A percentile compares a stretch with the other conserved stretches of the same genome.
phyloP scores from a whole-genome alignment of 2,797 vertebrate genomes.

The Siniperca undulata region DNA sequence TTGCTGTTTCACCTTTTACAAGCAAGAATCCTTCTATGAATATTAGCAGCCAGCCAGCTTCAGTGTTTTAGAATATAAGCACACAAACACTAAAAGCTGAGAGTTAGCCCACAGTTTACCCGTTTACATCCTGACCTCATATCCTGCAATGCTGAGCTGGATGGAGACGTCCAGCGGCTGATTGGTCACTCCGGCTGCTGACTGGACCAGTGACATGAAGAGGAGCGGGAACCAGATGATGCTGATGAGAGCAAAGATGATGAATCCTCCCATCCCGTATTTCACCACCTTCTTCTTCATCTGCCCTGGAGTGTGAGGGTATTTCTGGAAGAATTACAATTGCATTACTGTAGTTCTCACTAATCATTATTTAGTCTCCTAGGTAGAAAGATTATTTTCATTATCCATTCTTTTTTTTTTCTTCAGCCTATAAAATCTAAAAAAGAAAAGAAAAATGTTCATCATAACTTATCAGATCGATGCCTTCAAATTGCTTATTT shows the following conservation, averaged over 20 bases:
- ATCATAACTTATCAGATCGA: not conserved
- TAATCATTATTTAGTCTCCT: not conserved
- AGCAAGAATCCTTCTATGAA: not conserved
- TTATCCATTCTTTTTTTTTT: not conserved
- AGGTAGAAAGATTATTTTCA: not conserved
- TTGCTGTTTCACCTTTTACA: not conserved
- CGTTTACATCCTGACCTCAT: conserved; percentile 73
- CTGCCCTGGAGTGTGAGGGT: conserved; percentile 85
- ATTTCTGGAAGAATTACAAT: conserved; percentile 80
- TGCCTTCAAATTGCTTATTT: no score
- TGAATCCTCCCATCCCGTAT: conserved; percentile 84
- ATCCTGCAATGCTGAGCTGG: conserved; percentile 84
- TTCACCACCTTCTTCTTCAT: conserved; percentile 89
- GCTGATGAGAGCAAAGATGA: conserved; percentile 84
- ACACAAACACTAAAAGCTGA: not conserved
- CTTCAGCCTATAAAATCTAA: not conserved
- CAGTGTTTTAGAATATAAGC: not conserved
- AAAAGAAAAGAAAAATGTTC: not conserved
- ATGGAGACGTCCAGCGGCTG: conserved; percentile 85
- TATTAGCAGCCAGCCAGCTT: not conserved
- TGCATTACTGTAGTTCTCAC: not conserved
- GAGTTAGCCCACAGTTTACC: not conserved
- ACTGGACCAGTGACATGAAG: conserved; percentile 87
- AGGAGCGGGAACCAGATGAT: conserved; percentile 88
- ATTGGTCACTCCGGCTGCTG: conserved; percentile 84